Evolutionary conservation across 2,888 invertebrate genomes (phyloP), one percentile per base, ranked within the genome.

Genomic region (Nymphalis polychloros): DNA sequence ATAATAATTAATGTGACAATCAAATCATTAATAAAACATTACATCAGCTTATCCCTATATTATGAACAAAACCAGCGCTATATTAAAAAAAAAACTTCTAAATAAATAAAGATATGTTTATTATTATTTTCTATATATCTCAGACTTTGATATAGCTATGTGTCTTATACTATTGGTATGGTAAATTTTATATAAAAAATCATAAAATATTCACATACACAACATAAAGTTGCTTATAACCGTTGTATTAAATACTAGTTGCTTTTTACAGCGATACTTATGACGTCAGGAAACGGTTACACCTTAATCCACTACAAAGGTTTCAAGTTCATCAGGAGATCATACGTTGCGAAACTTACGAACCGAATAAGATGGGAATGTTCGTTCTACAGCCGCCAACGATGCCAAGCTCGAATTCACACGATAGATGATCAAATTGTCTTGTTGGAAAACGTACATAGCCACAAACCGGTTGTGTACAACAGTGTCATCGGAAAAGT

Each of bases 361-460:
- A 63, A 68, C 1, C 79, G 73, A 69, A 68, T 69, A 5, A 74
- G 75, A 55, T 81, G 81, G 81, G 75, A 74, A 27, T 81, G 81
- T 64, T 72, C 77, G 0, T 75, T 73, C 13, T 74, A 76, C 59
- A 71, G 72, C 47, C 66, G 69, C 8, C 68, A 68, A 1, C 70
- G 75, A 31, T 78, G 79, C 57, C 72, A 70, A 65, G 78, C 76
- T 0, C 67, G 67, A 52, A 70, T 77, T 0, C 68, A 72, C 64
- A 78, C 79, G 0, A 59, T 76, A 7, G 72, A 69, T 0, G 68
- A 73, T 7, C 59, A 73, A 8, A 72, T 77, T 17, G 59, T 76
- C 0, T 52, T 69, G 4, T 60, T 72, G 46, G 70, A 73, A 6
- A 70, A 70, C 41, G 49, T 59, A 13, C 76, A 76, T 35, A 68